Percentiles rank a stretch among this genome's conserved stretches.
Evolutionary conservation across 1,140 invertebrate genomes (phyloP).

Genomic region (Macrostomum lignano): DNA sequence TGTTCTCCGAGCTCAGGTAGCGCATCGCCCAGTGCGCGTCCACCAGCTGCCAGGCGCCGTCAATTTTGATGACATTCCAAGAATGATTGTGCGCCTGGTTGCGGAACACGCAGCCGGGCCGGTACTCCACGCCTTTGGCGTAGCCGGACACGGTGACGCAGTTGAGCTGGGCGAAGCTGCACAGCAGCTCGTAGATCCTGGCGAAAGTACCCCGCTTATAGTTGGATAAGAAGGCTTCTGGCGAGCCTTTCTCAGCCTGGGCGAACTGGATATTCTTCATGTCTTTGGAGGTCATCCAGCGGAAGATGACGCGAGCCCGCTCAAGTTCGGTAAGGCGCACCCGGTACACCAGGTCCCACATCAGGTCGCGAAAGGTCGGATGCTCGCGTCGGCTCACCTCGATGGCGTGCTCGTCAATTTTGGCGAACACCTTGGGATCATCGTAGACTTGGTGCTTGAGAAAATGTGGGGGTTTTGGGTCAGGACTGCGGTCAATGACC

Average conservation of each 20-base stretch:
- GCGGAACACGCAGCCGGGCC: conserved; percentile 39
- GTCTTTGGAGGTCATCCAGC: conserved; percentile 98
- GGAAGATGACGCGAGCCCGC: conserved; percentile 78
- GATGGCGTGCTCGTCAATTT: conserved; percentile 76
- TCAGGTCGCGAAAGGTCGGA: conserved; percentile 75
- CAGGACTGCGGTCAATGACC: no score
- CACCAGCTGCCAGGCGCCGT: conserved; percentile 25
- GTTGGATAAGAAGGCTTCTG: conserved; percentile 52
- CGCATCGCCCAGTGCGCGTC: conserved; percentile 27
- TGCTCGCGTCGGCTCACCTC: conserved; percentile 82
- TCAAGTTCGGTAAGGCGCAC: conserved; percentile 60
- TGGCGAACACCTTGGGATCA: conserved; percentile 59
- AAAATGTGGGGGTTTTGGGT: conserved; percentile 52
- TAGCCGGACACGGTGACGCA: conserved; percentile 94
- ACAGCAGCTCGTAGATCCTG: conserved; percentile 61
- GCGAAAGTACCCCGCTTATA: conserved; percentile 59
- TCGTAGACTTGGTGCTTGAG: conserved; percentile 76
- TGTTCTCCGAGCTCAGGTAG: conserved; percentile 13
- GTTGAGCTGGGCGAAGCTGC: conserved; percentile 70
- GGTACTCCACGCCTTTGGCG: conserved; percentile 85
- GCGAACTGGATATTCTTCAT: conserved; percentile 90
- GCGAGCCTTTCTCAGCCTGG: conserved; percentile 63
- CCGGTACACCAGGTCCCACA: conserved; percentile 53
- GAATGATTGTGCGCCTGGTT: conserved; percentile 24
- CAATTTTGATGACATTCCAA: conserved; percentile 25